Conservation (phyloP, 2,888 invertebrate genomes). For the Lysandra coridon region DNA sequence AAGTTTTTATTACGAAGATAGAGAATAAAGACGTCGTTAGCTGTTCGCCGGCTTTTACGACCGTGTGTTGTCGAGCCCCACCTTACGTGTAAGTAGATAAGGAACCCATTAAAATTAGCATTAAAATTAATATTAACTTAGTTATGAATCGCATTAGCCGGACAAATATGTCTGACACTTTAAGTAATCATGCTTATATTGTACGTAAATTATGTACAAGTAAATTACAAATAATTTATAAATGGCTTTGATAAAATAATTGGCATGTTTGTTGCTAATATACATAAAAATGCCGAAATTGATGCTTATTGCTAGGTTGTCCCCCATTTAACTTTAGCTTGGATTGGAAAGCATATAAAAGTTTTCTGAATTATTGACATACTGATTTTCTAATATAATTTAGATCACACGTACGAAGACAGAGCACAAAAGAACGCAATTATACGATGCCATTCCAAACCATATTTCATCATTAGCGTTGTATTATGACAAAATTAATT, state of each 20-base stretch:
- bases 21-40: constrained; percentile 40
- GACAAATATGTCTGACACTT: constrained; percentile 4
- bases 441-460: constrained; percentile 28
- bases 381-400: not conserved
- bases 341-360: not conserved
- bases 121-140: constrained; percentile 17
- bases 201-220: no score
- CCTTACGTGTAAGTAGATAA: constrained; percentile 24
- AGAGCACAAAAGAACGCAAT: constrained; percentile 25
- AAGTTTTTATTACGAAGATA: constrained; percentile 44
- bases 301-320: not conserved
- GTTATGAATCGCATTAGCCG: constrained; percentile 21
- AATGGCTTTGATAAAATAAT: not conserved
- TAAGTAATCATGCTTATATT: not conserved
- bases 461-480: constrained; percentile 31
- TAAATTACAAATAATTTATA: not conserved
- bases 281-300: not conserved
- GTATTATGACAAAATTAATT: constrained; percentile 71
- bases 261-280: not conserved
- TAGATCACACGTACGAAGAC: not conserved
- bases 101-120: constrained; percentile 17
- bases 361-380: not conserved
- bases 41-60: constrained; percentile 45
- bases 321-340: not conserved
- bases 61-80: constrained; percentile 50